These are phyloP conservation scores for Euzophera pinguis DNA, from an alignment of 2,888 invertebrate species.

Conservation along the genomic window DNA sequence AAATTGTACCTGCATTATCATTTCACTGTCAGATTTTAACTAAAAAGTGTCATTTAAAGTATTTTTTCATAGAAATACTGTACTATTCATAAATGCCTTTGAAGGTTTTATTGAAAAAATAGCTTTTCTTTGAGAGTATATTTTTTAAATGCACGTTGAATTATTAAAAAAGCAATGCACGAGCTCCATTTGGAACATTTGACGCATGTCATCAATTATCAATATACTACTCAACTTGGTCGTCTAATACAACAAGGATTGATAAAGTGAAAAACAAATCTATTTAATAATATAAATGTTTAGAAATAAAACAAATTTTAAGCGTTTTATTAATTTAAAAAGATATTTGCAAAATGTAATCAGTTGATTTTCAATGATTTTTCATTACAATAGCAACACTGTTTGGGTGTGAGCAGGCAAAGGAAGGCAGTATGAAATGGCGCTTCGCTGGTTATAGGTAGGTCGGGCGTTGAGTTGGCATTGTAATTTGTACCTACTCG, in stretches of 20 bases:
- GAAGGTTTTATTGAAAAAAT: too few species aligned
- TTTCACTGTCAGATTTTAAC: not conserved
- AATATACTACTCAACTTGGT: slow-evolving; percentile 28
- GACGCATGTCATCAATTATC: slow-evolving; percentile 12
- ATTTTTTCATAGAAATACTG: not conserved
- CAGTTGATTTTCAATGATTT: not conserved
- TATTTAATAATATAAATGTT: not conserved
- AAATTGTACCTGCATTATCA: slow-evolving; percentile 14
- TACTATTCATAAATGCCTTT: too few species aligned
- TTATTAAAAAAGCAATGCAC: too few species aligned
- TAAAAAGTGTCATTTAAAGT: not conserved
- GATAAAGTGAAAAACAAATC: not conserved
- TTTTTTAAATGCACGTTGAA: too few species aligned
- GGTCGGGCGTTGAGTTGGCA: slow-evolving; percentile 75
- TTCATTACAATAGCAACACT: slow-evolving; percentile 52
- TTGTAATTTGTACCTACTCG: slow-evolving; percentile 59
- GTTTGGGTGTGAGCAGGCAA: slow-evolving; percentile 60
- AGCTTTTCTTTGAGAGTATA: too few species aligned
- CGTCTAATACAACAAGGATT: slow-evolving; percentile 28
- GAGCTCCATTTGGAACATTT: slow-evolving; percentile 20
- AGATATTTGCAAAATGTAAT: not conserved
- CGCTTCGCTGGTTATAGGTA: slow-evolving; percentile 73
- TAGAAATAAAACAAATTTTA: slow-evolving; percentile 14
- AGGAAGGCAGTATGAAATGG: slow-evolving; percentile 65
- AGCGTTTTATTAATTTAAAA: slow-evolving; percentile 2